phyloP scores from a whole-genome alignment of 2,888 invertebrate genomes.

The Thera britannica region DNA sequence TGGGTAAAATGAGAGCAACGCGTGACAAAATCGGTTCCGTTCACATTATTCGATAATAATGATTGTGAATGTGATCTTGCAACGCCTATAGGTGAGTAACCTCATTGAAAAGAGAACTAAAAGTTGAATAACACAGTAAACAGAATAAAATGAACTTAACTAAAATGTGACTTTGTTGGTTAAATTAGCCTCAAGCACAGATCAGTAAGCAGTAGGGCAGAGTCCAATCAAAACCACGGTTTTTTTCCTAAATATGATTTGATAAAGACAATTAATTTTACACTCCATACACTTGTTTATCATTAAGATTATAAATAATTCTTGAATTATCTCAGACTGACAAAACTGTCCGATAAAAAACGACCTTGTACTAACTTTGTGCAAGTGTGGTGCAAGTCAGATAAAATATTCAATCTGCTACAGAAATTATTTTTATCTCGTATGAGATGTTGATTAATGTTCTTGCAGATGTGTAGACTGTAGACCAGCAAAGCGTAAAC shows the following conservation, averaged over 20 bases:
- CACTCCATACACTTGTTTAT: neutral
- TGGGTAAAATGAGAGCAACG: neutral
- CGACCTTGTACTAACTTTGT: slow-evolving; percentile 15
- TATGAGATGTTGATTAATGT: neutral
- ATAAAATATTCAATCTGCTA: slow-evolving; percentile 10
- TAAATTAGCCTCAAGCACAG: no score
- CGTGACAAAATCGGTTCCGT: neutral
- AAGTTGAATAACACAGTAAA: no score
- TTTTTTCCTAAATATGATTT: no score
- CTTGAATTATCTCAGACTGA: neutral
- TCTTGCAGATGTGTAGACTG: neutral
- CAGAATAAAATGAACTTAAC: neutral
- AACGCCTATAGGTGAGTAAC: neutral
- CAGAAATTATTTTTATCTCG: slow-evolving; percentile 9
- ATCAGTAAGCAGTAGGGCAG: no score
- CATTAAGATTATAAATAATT: slow-evolving; percentile 4
- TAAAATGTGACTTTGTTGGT: no score
- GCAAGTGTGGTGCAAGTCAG: slow-evolving; percentile 9
- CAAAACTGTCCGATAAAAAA: slow-evolving; percentile 6
- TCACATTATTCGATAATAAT: no score
- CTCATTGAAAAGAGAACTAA: neutral
- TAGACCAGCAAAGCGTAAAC: neutral
- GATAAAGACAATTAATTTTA: no score
- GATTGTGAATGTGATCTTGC: neutral
- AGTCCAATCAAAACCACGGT: no score